These are phyloP conservation scores for Montipora efflorescens DNA, from an alignment of 64 coral and sea anemone species.

Conservation along the genomic window DNA sequence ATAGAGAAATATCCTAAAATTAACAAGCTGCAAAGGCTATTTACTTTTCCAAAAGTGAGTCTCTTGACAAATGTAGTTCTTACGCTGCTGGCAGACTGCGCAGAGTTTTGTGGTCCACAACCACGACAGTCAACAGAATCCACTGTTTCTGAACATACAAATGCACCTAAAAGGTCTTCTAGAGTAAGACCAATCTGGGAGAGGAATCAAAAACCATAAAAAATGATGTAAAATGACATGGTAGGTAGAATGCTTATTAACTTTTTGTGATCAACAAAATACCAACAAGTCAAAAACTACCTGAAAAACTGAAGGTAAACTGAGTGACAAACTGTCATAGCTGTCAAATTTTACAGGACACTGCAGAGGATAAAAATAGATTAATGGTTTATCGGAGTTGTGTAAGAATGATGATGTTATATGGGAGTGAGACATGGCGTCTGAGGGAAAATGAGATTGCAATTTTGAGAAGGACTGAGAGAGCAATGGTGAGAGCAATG, in stretches of 20 bases:
- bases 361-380: conserved; percentile 32
- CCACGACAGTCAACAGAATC: conserved; percentile 84
- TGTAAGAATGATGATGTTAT: neutral
- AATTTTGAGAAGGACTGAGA: too few relatives aligned
- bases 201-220: neutral
- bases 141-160: conserved; percentile 95
- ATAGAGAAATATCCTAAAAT: neutral
- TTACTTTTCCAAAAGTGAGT: conserved; percentile 88
- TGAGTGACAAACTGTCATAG: conserved; percentile 91
- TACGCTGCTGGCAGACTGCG: neutral
- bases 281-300: conserved; percentile 23
- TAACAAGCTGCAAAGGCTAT: neutral
- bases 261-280: neutral
- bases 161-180: conserved; percentile 73
- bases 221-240: neutral
- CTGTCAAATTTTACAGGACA: conserved; percentile 96
- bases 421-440: too few relatives aligned
- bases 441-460: too few relatives aligned
- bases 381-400: neutral
- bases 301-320: conserved; percentile 82
- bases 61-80: conserved; percentile 87
- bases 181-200: conserved; percentile 55
- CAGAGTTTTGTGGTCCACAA: conserved; percentile 29
- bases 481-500: too few relatives aligned
- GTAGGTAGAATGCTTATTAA: neutral